A percentile compares a stretch with the other conserved stretches of the same genome.
phyloP scores from a whole-genome alignment of 2,113 vertebrate genomes.

The Pseudonaja textilis region DNA sequence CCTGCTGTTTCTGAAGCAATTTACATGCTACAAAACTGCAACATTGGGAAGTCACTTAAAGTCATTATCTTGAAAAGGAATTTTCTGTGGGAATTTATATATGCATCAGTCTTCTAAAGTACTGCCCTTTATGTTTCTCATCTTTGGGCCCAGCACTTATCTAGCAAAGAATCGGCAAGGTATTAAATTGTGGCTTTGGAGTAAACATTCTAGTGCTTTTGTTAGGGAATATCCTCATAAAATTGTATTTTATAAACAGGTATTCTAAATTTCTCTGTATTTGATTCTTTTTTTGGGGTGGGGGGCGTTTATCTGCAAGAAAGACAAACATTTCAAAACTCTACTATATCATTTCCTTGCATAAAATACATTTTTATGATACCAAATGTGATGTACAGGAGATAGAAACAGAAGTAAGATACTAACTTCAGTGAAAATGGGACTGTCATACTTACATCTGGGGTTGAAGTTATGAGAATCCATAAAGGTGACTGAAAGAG shows the following conservation, averaged over 20 bases:
- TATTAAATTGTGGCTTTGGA: neutral
- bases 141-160: neutral
- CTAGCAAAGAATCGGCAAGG: neutral
- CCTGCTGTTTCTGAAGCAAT: neutral
- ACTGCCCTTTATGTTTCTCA: neutral
- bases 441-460: conserved; percentile 85
- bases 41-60: neutral
- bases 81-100: neutral
- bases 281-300: neutral
- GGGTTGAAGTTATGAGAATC: conserved; percentile 96
- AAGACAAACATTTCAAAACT: neutral
- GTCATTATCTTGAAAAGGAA: neutral
- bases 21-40: neutral
- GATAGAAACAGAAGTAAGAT: neutral
- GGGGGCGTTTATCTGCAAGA: neutral
- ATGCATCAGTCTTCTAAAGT: neutral
- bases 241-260: neutral
- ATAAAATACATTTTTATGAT: neutral
- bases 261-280: neutral
- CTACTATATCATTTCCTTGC: neutral
- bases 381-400: neutral
- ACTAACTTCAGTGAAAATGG: neutral
- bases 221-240: neutral
- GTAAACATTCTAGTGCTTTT: neutral
- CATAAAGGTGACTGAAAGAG: conserved; percentile 96